A percentile compares a stretch with the other conserved stretches of the same genome.
Conservation (phyloP, 2,113 vertebrate genomes). For the Emydocephalus ijimae region DNA sequence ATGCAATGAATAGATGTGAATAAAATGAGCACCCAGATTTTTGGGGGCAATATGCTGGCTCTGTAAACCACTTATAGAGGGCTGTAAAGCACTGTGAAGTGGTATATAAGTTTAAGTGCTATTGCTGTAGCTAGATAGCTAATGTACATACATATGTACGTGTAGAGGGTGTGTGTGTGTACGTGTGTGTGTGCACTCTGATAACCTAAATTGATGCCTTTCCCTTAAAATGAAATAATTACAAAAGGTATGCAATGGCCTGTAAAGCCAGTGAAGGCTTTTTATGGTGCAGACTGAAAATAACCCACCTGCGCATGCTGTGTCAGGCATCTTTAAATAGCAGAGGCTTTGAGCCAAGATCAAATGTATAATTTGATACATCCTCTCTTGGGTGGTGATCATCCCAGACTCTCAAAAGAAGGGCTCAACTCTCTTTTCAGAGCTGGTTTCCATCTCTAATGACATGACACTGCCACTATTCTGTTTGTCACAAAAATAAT, state of each 20-base stretch:
- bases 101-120: too few relatives aligned
- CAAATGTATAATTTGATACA: constrained; percentile 7
- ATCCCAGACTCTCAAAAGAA: constrained; percentile 12
- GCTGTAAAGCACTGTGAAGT: too few relatives aligned
- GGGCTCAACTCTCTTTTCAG: background rate
- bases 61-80: too few relatives aligned
- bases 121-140: too few relatives aligned
- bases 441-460: background rate
- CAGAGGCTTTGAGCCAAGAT: constrained; percentile 31
- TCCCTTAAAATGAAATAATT: background rate
- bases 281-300: background rate
- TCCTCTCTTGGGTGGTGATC: background rate
- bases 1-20: background rate
- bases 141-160: background rate
- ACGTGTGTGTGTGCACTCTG: background rate
- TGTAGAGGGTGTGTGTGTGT: background rate
- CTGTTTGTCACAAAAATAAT: background rate
- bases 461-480: background rate
- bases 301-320: constrained; percentile 13
- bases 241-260: constrained; percentile 3
- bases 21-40: too few relatives aligned
- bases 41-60: too few relatives aligned
- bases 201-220: background rate
- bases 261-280: background rate
- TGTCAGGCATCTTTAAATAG: constrained; percentile 41